phyloP scores from a whole-genome alignment of 1,140 invertebrate genomes.

The Trichonephila clavipes region DNA sequence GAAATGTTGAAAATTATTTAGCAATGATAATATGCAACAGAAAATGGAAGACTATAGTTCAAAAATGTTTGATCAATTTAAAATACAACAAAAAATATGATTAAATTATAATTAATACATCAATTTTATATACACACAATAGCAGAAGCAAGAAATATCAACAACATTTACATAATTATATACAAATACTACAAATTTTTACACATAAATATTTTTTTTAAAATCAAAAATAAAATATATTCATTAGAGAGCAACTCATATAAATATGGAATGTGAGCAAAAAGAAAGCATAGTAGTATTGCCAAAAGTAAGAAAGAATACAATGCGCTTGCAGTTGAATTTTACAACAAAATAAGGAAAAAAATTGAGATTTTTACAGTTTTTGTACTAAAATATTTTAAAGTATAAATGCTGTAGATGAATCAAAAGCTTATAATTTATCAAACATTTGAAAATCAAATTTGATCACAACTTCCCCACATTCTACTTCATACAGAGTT shows the following conservation, averaged over 20 bases:
- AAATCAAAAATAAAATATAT: background rate
- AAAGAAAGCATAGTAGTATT: background rate
- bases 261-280: conserved; percentile 6
- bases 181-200: background rate
- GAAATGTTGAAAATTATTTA: too few species aligned
- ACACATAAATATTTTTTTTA: background rate
- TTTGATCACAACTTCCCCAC: conserved; percentile 87
- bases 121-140: background rate
- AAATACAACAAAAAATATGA: background rate
- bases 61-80: background rate
- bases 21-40: background rate
- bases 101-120: background rate
- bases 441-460: conserved; percentile 88
- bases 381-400: conserved; percentile 35
- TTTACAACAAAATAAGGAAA: background rate
- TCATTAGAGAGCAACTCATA: background rate
- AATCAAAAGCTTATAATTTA: background rate
- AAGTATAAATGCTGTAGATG: conserved; percentile 16
- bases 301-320: background rate
- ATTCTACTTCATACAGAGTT: conserved; percentile 87
- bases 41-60: background rate
- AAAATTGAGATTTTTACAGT: background rate
- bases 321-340: background rate
- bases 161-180: background rate
- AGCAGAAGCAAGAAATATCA: background rate